phyloP scores from a whole-genome alignment of 2,888 invertebrate genomes.

The Tillus elongatus region DNA sequence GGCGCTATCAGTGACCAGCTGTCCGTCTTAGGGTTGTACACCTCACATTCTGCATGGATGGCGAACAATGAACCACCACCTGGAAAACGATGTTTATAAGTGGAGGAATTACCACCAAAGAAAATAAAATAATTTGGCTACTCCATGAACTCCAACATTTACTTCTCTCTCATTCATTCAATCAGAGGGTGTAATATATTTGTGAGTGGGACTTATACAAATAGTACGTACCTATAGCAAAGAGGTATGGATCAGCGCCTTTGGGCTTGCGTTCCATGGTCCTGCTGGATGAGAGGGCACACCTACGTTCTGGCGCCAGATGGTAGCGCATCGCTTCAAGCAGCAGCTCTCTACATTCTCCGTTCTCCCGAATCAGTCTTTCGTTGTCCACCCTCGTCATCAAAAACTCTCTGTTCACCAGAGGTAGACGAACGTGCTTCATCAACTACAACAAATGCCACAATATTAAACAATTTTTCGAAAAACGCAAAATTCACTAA shows the following conservation, averaged over 20 bases:
- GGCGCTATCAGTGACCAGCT: slow-evolving; percentile 56
- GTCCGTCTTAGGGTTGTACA: slow-evolving; percentile 57
- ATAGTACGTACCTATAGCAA: slow-evolving; percentile 47
- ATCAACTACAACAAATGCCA: slow-evolving; percentile 42
- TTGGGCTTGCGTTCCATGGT: slow-evolving; percentile 58
- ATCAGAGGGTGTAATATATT: too few species aligned
- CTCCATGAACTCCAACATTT: too few species aligned
- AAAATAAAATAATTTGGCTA: too few species aligned
- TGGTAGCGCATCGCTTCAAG: slow-evolving; percentile 65
- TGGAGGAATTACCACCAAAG: too few species aligned
- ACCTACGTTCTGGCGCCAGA: slow-evolving; percentile 56
- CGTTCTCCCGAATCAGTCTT: slow-evolving; percentile 52
- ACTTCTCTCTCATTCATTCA: too few species aligned
- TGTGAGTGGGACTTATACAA: too few species aligned
- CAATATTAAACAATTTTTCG: slow-evolving; percentile 4
- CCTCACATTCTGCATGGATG: slow-evolving; percentile 63
- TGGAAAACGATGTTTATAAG: slow-evolving; percentile 27
- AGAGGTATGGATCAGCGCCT: slow-evolving; percentile 56
- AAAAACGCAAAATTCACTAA: too few species aligned
- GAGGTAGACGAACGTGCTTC: slow-evolving; percentile 55
- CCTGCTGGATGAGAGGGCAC: slow-evolving; percentile 50
- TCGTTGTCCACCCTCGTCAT: slow-evolving; percentile 60
- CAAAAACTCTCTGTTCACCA: slow-evolving; percentile 56
- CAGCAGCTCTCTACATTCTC: slow-evolving; percentile 54
- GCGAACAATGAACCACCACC: slow-evolving; percentile 63